Percentiles rank a stretch among this genome's conserved stretches.
Conservation (phyloP, 2,113 vertebrate genomes). For the Aldabrachelys gigantea region DNA sequence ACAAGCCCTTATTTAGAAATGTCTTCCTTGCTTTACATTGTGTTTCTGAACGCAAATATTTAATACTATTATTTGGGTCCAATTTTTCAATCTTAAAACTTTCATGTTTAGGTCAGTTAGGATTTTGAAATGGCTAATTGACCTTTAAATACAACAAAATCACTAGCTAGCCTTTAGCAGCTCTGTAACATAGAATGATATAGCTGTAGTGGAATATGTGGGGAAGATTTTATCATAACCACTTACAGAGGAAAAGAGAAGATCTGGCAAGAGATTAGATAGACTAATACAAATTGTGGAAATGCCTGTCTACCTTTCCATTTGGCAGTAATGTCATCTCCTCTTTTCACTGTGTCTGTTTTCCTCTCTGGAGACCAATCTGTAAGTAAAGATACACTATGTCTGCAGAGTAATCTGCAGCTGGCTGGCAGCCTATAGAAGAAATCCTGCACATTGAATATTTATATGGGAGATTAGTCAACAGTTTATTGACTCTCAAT, state of each 20-base stretch:
- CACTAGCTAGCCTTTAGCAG: background rate
- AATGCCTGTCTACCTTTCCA: conserved; percentile 62
- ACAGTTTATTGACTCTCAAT: conserved; percentile 47
- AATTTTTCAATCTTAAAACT: background rate
- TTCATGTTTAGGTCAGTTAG: background rate
- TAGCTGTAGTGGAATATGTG: background rate
- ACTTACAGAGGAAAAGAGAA: conserved; percentile 33
- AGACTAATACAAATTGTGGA: conserved; percentile 20
- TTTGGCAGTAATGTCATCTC: conserved; percentile 57
- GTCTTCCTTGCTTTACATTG: background rate
- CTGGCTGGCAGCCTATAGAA: conserved; percentile 42
- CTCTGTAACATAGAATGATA: background rate
- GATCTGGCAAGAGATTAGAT: background rate
- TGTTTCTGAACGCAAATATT: background rate
- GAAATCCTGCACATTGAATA: conserved; percentile 33
- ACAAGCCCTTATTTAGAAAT: background rate
- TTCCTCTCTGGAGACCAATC: conserved; percentile 52
- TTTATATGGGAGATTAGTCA: conserved; percentile 42
- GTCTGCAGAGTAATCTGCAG: conserved; percentile 61
- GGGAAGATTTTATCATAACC: conserved; percentile 29
- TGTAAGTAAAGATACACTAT: conserved; percentile 35
- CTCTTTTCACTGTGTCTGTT: conserved; percentile 26
- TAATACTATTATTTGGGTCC: background rate
- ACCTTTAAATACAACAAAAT: background rate
- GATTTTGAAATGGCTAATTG: background rate